Evolutionary conservation across 2,888 invertebrate species (phyloP), one percentile per base, ranked within the genome.

Genomic region (Crossocerus cetratus): DNA sequence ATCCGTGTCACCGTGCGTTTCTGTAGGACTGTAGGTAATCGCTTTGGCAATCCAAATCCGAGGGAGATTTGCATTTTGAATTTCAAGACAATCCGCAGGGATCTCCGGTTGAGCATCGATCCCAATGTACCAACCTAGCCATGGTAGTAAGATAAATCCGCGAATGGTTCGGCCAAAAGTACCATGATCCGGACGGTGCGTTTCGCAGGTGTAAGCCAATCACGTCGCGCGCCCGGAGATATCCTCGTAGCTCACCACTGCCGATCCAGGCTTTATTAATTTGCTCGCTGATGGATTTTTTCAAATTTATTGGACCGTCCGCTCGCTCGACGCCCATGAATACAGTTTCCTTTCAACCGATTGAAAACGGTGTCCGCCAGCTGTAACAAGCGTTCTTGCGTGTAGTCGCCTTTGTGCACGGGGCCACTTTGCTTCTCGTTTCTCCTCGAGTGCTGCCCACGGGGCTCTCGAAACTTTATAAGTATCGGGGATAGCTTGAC

Each of bases 141-240:
- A 43, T 49, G 42, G 53, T 77, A 78, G 70, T 79, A 73, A 79
- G 68, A 74, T 70, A 72, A 76, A 68, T 66, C 60, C 16, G 49
- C 32, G 44, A 56, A 65, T 59, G 21, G 53, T 62, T 71, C 22
- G 53, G 54, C 32, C 44, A 16, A 32, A 11, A 32, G 21, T n/a
- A 13, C 14, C 43, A 49, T 62, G 62, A 23, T 42, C 54, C 20
- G 16, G 2, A 13, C 8, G 18, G n/a, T 59, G 42, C 57, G 61
- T 73, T 70, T 69, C 68, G 14, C 21, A n/a, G 11, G 18, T 58
- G 60, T 59, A 70, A 77, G 77, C 59, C 65, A 49, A 77, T 73
- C 59, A 20, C n/a, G 13, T 14, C 63, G 21, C 56, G 14, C 55
- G 59, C 21, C 16, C n/a, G 54, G 21, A 20, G 43, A 22, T 56